These are phyloP conservation scores for Amphipoea oculea DNA, from an alignment of 2,888 invertebrate species.

Conservation along the genomic window DNA sequence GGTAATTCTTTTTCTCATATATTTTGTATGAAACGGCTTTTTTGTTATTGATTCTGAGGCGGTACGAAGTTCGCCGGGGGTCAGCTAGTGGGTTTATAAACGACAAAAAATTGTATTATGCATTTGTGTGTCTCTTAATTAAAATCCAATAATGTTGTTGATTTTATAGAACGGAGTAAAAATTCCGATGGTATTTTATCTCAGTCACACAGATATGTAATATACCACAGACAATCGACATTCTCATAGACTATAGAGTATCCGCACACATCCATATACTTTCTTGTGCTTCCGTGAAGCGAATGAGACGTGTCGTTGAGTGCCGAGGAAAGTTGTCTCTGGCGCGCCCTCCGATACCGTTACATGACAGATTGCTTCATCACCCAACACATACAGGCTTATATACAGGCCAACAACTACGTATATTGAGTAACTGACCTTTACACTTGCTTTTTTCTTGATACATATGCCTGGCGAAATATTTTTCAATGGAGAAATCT, in stretches of 20 bases:
- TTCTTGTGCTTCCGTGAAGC: slow-evolving; percentile 75
- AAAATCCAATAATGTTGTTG: slow-evolving; percentile 34
- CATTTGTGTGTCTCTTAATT: slow-evolving; percentile 39
- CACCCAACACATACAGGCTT: slow-evolving; percentile 58
- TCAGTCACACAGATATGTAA: slow-evolving; percentile 35
- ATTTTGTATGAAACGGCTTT: too few relatives aligned
- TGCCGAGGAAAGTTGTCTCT: slow-evolving; percentile 78
- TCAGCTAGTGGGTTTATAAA: slow-evolving; percentile 20
- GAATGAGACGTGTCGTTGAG: slow-evolving; percentile 64
- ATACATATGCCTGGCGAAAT: slow-evolving; percentile 53
- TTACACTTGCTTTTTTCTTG: slow-evolving; percentile 72
- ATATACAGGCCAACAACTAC: slow-evolving; percentile 59
- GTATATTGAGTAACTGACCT: slow-evolving; percentile 80
- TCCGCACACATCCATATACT: slow-evolving; percentile 68
- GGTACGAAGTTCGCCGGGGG: too few relatives aligned
- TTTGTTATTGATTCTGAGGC: too few relatives aligned
- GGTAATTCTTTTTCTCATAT: too few relatives aligned
- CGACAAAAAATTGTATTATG: not conserved
- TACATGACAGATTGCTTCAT: slow-evolving; percentile 74
- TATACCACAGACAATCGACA: slow-evolving; percentile 64
- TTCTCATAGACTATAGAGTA: slow-evolving; percentile 61
- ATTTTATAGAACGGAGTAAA: slow-evolving; percentile 8
- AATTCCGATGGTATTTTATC: slow-evolving; percentile 23
- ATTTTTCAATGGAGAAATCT: slow-evolving; percentile 50
- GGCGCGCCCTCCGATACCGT: slow-evolving; percentile 77